These are phyloP conservation scores for Amazona ochrocephala DNA, from an alignment of 2,797 vertebrate species.

Conservation along the genomic window DNA sequence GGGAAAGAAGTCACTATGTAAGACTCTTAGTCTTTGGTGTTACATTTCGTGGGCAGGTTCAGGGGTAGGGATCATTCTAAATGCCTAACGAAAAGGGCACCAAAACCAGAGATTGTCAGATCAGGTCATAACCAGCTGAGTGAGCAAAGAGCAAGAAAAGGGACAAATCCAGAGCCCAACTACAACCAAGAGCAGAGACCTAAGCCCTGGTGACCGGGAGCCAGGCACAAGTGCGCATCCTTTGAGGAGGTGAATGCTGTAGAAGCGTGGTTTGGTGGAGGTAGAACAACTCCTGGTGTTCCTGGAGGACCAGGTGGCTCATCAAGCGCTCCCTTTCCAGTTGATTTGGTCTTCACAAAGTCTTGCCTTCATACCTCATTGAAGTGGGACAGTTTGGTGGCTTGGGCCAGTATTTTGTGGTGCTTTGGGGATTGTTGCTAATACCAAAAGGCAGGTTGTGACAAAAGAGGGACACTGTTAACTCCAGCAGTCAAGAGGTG, in stretches of 20 bases:
- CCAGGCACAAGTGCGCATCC: background rate
- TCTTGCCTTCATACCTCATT: background rate
- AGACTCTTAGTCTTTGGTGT: background rate
- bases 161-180: background rate
- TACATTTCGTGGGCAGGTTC: background rate
- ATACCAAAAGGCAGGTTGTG: background rate
- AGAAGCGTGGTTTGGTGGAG: background rate
- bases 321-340: background rate
- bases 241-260: background rate
- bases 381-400: background rate
- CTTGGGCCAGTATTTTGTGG: background rate
- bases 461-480: background rate
- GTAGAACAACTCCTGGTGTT: background rate
- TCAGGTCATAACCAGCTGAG: background rate
- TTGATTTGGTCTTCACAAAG: background rate
- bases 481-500: background rate
- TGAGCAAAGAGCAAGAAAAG: background rate
- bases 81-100: background rate
- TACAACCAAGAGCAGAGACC: background rate
- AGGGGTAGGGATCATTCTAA: background rate
- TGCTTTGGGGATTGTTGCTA: background rate
- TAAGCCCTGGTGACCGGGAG: background rate
- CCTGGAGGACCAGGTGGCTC: background rate
- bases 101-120: background rate
- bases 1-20: background rate